Evolutionary conservation across 2,797 vertebrate species (phyloP), one percentile per base, ranked within the genome.

Genomic region (Fratercula arctica): DNA sequence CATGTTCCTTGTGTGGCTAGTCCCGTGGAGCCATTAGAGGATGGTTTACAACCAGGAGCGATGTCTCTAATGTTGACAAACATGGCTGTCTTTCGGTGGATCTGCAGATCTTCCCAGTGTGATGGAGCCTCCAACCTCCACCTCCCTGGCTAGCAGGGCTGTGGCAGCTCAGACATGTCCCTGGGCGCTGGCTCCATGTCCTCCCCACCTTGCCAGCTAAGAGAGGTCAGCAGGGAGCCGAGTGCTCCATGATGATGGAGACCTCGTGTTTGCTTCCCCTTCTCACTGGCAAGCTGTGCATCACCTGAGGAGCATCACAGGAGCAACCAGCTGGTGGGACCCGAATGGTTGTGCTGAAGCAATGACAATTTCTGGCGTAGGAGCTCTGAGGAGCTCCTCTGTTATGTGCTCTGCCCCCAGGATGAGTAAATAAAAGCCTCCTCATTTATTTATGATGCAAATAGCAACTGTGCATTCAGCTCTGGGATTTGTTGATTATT

Each of bases 401-500:
- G 83, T 41, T 76, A 46, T 26, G 48, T 85, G 76, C 87, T 96
- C 74, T 82, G 73, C 69, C 60, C 72, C 63, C 35, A 79, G 93
- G 93, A 97, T 57, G 93, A 98, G 97, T 98, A 98, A 98, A 99
- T 98, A 98, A 97, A 97, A 96, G 90, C 57, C 88, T 96, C 90
- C 93, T 99, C 95, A 98, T 98, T 99, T 99, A 99, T 99, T 99
- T 97, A 99, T 99, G 97, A 98, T 98, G 97, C 97, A 98, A 98
- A 98, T 96, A 98, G 95, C 97, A 97, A 96, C 96, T 90, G 97
- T 97, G 97, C 96, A 84, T 97, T 97, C 95, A 94, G 96, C 97
- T 93, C 97, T 97, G 98, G 98, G 98, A 98, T 98, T 97, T 94
- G 95, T 97, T 96, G 95, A 98, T 99, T 98, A 99, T 98, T 99